A percentile compares a stretch with the other conserved stretches of the same genome.
Conservation (phyloP, 2,888 invertebrate genomes). For the Ennomos fuscantarius region DNA sequence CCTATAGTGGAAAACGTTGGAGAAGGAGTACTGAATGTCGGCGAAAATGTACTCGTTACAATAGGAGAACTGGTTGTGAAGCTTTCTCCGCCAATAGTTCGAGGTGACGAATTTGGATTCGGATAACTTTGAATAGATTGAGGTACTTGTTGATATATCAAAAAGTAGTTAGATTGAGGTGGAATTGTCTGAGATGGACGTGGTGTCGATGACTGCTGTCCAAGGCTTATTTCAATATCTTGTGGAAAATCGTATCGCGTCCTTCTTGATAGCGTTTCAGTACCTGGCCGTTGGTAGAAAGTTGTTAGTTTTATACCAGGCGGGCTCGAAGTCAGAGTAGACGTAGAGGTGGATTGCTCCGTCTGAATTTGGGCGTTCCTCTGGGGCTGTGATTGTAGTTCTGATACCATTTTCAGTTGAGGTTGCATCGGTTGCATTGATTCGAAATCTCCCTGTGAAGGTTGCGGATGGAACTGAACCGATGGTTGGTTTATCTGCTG, state of each 20-base stretch:
- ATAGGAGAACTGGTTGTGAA: slow-evolving; percentile 16
- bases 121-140: slow-evolving; percentile 44
- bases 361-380: slow-evolving; percentile 19
- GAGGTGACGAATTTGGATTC: slow-evolving; percentile 28
- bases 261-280: slow-evolving; percentile 6
- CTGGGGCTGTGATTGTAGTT: slow-evolving; percentile 22
- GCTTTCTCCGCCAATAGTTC: slow-evolving; percentile 19
- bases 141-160: slow-evolving; percentile 59
- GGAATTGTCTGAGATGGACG: slow-evolving; percentile 34
- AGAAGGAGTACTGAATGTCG: slow-evolving; percentile 18
- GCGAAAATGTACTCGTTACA: slow-evolving; percentile 25
- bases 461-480: slow-evolving; percentile 7
- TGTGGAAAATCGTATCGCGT: slow-evolving; percentile 5
- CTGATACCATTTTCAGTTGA: slow-evolving; percentile 11
- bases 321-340: slow-evolving; percentile 2
- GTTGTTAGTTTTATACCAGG: slow-evolving; percentile 3
- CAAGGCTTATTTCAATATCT: slow-evolving; percentile 4
- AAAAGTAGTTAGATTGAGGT: slow-evolving; percentile 41
- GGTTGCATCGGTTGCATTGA: not conserved
- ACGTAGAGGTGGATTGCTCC: slow-evolving; percentile 8
- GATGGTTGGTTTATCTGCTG: slow-evolving; percentile 1
- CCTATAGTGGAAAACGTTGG: slow-evolving; percentile 5
- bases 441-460: slow-evolving; percentile 5
- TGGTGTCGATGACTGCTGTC: slow-evolving; percentile 5
- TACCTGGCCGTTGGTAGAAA: slow-evolving; percentile 9